Conservation (phyloP, 2,797 vertebrate species). For the Poecile montanus region DNA sequence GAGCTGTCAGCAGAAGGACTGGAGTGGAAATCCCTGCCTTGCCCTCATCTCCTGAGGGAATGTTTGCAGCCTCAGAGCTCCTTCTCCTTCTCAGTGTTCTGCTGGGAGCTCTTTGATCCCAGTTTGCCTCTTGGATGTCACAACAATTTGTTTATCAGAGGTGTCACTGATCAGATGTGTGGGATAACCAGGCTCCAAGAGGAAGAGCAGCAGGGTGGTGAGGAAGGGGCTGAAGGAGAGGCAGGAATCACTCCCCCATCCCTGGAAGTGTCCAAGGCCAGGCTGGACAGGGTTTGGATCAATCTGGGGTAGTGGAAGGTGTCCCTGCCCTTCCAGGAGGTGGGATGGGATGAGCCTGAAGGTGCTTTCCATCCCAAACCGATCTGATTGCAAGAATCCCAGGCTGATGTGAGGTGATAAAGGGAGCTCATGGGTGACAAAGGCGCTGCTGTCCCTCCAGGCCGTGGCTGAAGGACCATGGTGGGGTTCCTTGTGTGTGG, state of each 20-base stretch:
- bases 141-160: constrained; percentile 25
- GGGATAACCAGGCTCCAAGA: neutral
- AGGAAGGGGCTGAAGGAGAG: neutral
- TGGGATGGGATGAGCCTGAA: neutral
- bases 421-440: neutral
- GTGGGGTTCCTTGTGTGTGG: neutral
- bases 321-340: neutral
- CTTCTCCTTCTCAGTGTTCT: neutral
- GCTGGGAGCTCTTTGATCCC: constrained; percentile 19
- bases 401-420: neutral
- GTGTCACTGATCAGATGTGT: neutral
- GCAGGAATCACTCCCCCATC: neutral
- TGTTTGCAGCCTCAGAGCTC: neutral
- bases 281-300: neutral
- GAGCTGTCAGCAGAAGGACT: neutral
- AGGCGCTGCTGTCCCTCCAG: neutral
- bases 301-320: neutral
- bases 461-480: neutral
- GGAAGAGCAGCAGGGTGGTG: neutral
- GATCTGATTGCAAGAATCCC: neutral
- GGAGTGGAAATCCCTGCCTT: neutral
- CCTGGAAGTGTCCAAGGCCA: neutral
- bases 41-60: neutral
- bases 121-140: constrained; percentile 24
- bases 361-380: neutral